phyloP scores from a whole-genome alignment of 2,113 vertebrate species.

The Leptosomus discolor region DNA sequence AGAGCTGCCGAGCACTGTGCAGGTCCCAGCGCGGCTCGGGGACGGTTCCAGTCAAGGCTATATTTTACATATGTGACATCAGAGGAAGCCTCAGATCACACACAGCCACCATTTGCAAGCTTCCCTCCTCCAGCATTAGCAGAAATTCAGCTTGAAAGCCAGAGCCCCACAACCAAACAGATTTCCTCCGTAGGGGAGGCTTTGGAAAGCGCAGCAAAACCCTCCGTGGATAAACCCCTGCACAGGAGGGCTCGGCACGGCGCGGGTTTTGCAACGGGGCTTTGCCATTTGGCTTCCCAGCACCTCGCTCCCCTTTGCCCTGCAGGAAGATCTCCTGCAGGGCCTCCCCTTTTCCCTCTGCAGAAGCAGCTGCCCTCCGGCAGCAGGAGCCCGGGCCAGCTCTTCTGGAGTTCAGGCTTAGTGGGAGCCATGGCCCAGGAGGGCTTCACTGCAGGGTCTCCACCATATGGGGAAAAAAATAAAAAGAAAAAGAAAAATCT shows the following conservation, averaged over 20 bases:
- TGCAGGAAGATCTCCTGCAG: background rate
- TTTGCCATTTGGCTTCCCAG: background rate
- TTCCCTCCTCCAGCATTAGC: background rate
- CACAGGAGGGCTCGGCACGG: background rate
- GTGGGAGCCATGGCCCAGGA: background rate
- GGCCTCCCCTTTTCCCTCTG: background rate
- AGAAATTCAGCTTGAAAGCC: background rate
- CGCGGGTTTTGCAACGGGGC: background rate
- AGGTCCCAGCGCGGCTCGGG: background rate
- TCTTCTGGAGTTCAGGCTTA: background rate
- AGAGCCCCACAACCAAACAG: background rate
- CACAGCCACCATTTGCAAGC: background rate
- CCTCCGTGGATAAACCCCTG: rapidly evolving
- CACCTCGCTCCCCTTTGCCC: background rate
- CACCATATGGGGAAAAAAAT: background rate
- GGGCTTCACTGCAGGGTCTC: background rate
- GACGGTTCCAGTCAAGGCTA: background rate
- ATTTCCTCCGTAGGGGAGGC: background rate
- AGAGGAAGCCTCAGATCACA: background rate
- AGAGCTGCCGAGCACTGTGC: background rate
- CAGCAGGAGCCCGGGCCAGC: background rate
- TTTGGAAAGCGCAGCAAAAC: background rate
- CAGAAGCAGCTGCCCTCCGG: background rate
- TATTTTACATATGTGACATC: background rate
- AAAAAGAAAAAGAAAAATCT: too few relatives aligned